Conservation (phyloP, 2,888 invertebrate genomes). For the Molorchus minor region DNA sequence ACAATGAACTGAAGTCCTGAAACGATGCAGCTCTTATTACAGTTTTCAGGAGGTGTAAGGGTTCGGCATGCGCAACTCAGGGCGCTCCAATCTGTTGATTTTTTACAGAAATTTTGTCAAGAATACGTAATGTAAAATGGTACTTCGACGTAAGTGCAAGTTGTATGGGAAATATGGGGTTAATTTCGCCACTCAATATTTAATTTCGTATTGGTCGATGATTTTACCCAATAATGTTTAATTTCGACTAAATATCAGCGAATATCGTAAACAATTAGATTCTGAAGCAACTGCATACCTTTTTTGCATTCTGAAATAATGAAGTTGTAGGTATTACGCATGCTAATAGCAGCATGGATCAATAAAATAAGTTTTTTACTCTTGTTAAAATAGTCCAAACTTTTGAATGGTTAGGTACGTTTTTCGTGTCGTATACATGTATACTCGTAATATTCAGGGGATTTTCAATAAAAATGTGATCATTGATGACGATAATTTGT, state of each 20-base stretch:
- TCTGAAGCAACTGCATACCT: background rate
- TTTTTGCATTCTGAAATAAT: too few relatives aligned
- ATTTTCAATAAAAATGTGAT: too few relatives aligned
- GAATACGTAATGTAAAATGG: background rate
- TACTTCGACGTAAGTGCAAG: background rate
- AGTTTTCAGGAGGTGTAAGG: slow-evolving; percentile 47
- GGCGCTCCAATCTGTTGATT: slow-evolving; percentile 37
- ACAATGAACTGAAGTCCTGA: slow-evolving; percentile 50
- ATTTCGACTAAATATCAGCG: background rate
- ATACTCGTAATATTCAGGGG: too few relatives aligned
- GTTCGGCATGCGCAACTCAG: slow-evolving; percentile 48
- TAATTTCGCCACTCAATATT: too few relatives aligned
- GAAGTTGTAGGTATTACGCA: too few relatives aligned
- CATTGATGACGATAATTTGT: too few relatives aligned
- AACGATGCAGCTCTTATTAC: slow-evolving; percentile 52
- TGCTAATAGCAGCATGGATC: too few relatives aligned
- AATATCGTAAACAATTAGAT: background rate
- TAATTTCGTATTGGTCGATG: background rate
- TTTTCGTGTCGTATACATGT: too few relatives aligned
- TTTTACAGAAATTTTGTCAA: slow-evolving; percentile 15
- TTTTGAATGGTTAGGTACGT: too few relatives aligned
- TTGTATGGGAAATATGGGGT: too few relatives aligned
- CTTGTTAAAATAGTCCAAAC: too few relatives aligned
- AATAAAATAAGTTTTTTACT: too few relatives aligned
- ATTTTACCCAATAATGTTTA: background rate